phyloP scores from a whole-genome alignment of 2,113 vertebrate genomes.

The Hippopotamus amphibius region DNA sequence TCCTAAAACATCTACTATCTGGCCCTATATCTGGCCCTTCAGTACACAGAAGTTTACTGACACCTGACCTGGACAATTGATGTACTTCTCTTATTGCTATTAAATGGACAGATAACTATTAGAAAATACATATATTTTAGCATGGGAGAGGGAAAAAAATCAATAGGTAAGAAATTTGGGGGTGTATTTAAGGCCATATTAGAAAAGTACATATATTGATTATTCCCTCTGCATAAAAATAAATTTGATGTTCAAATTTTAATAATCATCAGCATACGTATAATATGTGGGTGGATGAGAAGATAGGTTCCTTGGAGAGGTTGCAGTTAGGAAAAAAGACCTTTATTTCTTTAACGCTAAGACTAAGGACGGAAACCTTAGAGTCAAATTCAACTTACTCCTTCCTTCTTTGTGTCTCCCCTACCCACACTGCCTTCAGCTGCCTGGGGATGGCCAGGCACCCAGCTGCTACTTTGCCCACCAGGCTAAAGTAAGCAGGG shows the following conservation, averaged over 20 bases:
- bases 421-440: not conserved
- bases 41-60: not conserved
- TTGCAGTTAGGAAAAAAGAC: not conserved
- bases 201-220: not conserved
- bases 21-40: not conserved
- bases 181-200: not conserved
- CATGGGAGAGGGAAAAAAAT: not conserved
- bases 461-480: not conserved
- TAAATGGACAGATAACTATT: not conserved
- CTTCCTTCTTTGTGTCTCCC: not conserved
- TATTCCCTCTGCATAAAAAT: not conserved
- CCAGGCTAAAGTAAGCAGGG: constrained; percentile 15
- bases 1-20: not conserved
- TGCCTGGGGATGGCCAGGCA: not conserved
- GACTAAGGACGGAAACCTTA: not conserved
- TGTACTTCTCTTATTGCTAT: not conserved
- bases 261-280: not conserved
- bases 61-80: not conserved
- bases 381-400: not conserved
- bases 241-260: constrained; percentile 19
- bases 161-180: not conserved
- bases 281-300: not conserved
- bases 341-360: not conserved
- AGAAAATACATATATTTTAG: not conserved
- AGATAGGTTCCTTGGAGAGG: not conserved